Evolutionary conservation across 2,888 invertebrate species (phyloP), one percentile per base, ranked within the genome.

Genomic region (Lasioglossum leucozonium): DNA sequence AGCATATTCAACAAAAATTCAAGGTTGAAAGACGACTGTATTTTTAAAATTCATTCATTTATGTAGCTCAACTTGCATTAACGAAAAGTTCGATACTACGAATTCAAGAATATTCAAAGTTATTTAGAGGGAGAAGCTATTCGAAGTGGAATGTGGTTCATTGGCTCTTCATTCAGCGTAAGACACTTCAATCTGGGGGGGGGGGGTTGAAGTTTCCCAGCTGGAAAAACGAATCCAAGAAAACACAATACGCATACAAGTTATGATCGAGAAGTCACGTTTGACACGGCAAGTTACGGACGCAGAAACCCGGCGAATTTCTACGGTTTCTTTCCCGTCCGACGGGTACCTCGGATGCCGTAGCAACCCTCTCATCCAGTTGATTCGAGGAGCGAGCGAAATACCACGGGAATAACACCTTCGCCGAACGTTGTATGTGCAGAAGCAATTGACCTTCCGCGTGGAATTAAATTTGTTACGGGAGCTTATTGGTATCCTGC

Each of bases 401-500:
- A 16, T 30, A 13, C 58, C 58, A 16, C 26, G 58, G 16, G 58
- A 62, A 62, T 26, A 62, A 62, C 58, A 26, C 26, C 30, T 62
- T 16, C 26, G 58, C 30, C 26, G 16, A 62, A 30, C 58, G 58
- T 30, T 16, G 2, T 11, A 62, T 26, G 58, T 30, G 26, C 30
- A 0, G 58, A 62, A 62, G 58, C 26, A 16, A 62, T 30, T 58
- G 58, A 58, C 58, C 58, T 58, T 30, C 26, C 26, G 58, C 1
- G 26, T 6, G 58, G 58, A 62, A 62, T 62, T 62, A 62, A 62
- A 62, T 62, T 62, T 62, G 26, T 62, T 62, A 62, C 58, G 58
- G 16, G 16, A 62, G 58, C 26, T 30, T 62, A 62, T 30, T 16
- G 58, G 30, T n/a, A 30, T 62, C 58, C 30, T 16, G 58, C 13